Conservation (phyloP, 2,797 vertebrate genomes). For the Platyrinchus mystaceus region DNA sequence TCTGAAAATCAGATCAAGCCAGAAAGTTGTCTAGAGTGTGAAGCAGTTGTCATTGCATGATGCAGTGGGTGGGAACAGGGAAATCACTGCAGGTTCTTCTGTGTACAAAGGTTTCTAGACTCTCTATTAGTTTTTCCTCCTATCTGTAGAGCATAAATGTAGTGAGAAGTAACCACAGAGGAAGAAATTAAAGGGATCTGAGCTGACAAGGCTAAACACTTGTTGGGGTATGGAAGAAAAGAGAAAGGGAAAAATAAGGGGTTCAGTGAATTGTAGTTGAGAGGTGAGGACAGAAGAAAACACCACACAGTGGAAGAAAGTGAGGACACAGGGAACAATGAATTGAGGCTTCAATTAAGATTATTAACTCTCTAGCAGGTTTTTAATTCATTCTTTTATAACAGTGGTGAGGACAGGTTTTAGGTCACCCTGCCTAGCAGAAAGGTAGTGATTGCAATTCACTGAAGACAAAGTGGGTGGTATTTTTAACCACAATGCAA, state of each 20-base stretch:
- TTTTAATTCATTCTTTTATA: not conserved
- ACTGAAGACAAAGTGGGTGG: not conserved
- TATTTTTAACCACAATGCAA: not conserved
- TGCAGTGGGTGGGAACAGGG: not conserved
- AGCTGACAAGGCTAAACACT: not conserved
- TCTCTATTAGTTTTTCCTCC: not conserved
- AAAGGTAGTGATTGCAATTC: not conserved
- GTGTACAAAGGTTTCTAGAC: not conserved
- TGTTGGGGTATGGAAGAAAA: not conserved
- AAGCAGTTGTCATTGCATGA: not conserved
- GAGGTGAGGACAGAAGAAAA: not conserved
- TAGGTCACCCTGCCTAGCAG: not conserved
- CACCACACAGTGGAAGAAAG: not conserved
- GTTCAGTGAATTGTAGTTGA: not conserved
- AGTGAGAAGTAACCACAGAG: not conserved
- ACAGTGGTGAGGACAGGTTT: not conserved
- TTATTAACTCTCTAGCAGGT: not conserved
- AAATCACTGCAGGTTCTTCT: not conserved
- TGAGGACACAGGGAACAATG: not conserved
- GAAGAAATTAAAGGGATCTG: not conserved
- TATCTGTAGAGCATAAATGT: not conserved
- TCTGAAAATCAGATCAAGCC: not conserved
- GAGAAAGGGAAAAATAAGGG: not conserved
- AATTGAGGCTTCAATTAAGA: not conserved
- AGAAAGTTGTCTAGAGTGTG: not conserved